phyloP scores from a whole-genome alignment of 1,140 invertebrate species.

The Eurosta solidaginis region DNA sequence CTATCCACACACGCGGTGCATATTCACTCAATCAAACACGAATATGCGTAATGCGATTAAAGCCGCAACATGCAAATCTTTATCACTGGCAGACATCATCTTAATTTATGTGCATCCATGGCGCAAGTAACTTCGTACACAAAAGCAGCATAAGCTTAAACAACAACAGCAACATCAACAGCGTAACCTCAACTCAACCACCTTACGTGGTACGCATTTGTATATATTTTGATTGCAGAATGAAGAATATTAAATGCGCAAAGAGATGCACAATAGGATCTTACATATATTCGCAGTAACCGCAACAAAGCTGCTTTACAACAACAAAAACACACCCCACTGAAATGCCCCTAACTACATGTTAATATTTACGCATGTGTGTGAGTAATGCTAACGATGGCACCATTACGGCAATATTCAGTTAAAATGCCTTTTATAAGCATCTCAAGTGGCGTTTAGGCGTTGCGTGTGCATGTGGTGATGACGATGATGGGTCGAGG shows the following conservation, averaged over 20 bases:
- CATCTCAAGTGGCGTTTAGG: not conserved
- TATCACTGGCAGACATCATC: not conserved
- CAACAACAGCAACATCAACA: not conserved
- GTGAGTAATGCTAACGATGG: not conserved
- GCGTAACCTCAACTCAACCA: too few relatives aligned
- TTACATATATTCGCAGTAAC: not conserved
- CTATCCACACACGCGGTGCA: not conserved
- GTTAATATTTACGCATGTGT: too few relatives aligned
- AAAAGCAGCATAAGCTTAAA: not conserved
- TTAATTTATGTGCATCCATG: not conserved
- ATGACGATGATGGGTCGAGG: not conserved
- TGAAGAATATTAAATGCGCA: not conserved
- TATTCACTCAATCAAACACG: not conserved
- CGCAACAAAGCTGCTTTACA: not conserved
- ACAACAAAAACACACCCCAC: not conserved
- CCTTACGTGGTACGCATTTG: too few relatives aligned
- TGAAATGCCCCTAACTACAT: too few relatives aligned
- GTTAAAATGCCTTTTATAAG: not conserved
- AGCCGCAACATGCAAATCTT: constrained; percentile 6
- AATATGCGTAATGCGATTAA: constrained; percentile 3
- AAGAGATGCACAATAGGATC: not conserved
- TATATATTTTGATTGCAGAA: too few relatives aligned
- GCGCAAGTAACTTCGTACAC: not conserved
- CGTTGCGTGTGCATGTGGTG: not conserved
- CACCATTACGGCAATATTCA: not conserved